phyloP scores from a whole-genome alignment of 1,140 invertebrate genomes.

The Musca domestica region DNA sequence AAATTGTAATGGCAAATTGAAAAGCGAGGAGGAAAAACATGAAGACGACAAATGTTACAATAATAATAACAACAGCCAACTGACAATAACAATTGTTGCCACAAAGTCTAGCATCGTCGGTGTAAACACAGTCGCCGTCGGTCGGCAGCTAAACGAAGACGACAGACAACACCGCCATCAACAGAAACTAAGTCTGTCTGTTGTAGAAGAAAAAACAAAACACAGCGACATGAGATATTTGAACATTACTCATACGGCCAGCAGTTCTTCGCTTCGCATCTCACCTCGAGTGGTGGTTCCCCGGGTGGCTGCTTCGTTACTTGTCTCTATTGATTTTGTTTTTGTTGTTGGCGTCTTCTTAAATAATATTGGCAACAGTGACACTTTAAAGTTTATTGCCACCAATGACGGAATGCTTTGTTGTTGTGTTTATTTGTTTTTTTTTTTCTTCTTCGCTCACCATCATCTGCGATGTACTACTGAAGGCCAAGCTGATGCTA shows the following conservation, averaged over 20 bases:
- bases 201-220: neutral
- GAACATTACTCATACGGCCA: neutral
- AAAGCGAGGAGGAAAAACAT: neutral
- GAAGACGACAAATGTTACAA: too few relatives aligned
- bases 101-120: neutral
- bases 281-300: neutral
- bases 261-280: neutral
- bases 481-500: neutral
- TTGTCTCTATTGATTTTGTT: neutral
- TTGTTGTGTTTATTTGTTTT: too few relatives aligned
- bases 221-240: slow-evolving; percentile 3
- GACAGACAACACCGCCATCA: neutral
- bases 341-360: neutral
- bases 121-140: too few relatives aligned
- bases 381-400: slow-evolving; percentile 12
- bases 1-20: neutral
- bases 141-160: neutral
- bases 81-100: slow-evolving; percentile 10
- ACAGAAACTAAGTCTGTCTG: too few relatives aligned
- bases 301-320: too few relatives aligned
- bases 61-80: neutral
- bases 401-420: neutral
- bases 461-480: too few relatives aligned
- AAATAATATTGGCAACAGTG: neutral
- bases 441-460: too few relatives aligned